These are phyloP conservation scores for Orcinus orca DNA, from an alignment of 2,113 vertebrate genomes.

Conservation along the genomic window DNA sequence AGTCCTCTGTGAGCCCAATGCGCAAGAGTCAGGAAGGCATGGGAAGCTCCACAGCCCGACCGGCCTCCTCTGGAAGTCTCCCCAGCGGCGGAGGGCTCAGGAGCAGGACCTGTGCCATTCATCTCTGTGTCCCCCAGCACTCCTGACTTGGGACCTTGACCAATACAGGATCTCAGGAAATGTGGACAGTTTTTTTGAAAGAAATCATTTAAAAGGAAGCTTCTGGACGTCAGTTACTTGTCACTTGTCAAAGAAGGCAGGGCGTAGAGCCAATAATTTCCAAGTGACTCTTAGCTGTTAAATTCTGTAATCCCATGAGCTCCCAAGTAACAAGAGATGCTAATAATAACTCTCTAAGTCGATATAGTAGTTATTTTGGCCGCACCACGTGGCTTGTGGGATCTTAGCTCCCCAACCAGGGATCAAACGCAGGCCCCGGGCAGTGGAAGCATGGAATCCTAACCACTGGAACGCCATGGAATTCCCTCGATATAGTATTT, in stretches of 20 bases:
- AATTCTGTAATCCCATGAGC: neutral
- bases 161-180: neutral
- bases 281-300: neutral
- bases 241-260: neutral
- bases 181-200: neutral
- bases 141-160: neutral
- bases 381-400: neutral
- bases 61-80: neutral
- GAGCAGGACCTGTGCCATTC: neutral
- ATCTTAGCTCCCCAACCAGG: neutral
- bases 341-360: constrained; percentile 1
- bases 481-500: neutral
- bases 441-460: neutral
- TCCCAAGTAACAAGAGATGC: neutral
- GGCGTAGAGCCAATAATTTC: neutral
- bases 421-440: neutral
- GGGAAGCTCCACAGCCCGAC: neutral
- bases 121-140: neutral
- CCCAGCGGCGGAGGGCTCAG: neutral
- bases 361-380: neutral
- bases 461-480: neutral
- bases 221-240: neutral
- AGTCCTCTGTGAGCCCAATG: neutral
- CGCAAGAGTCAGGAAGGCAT: neutral
- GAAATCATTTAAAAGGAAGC: neutral